A percentile compares a stretch with the other conserved stretches of the same genome.
Conservation (phyloP, 2,113 vertebrate species). For the mouse (Mus musculus) region DNA sequence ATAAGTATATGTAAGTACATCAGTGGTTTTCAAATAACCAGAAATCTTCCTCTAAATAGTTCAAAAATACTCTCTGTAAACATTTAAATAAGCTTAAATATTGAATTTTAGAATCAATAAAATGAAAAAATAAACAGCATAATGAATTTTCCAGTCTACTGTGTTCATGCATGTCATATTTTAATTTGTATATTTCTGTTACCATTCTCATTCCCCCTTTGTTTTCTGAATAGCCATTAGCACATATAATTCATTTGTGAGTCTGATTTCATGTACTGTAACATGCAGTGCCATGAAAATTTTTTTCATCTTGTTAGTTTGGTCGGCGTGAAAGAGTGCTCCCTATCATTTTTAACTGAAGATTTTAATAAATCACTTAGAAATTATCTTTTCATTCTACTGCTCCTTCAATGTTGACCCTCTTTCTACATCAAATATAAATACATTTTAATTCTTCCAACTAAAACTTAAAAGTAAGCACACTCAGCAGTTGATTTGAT, state of each 20-base stretch:
- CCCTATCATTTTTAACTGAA: neutral
- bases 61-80: constrained; percentile 14
- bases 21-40: neutral
- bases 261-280: neutral
- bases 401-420: neutral
- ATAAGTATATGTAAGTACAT: neutral
- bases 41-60: neutral
- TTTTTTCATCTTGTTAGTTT: neutral
- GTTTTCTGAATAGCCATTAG: neutral
- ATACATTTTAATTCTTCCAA: neutral
- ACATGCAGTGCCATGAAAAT: neutral
- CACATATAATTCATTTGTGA: neutral
- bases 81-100: neutral
- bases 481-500: neutral
- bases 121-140: neutral
- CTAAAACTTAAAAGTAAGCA: neutral
- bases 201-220: neutral
- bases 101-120: neutral
- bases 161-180: neutral
- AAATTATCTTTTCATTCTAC: neutral
- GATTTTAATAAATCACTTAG: neutral
- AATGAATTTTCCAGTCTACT: neutral
- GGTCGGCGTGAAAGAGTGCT: neutral
- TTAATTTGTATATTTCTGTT: neutral
- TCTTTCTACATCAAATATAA: neutral